Evolutionary conservation across 1,140 invertebrate species (phyloP).

Genomic region (Megathymus violae): DNA sequence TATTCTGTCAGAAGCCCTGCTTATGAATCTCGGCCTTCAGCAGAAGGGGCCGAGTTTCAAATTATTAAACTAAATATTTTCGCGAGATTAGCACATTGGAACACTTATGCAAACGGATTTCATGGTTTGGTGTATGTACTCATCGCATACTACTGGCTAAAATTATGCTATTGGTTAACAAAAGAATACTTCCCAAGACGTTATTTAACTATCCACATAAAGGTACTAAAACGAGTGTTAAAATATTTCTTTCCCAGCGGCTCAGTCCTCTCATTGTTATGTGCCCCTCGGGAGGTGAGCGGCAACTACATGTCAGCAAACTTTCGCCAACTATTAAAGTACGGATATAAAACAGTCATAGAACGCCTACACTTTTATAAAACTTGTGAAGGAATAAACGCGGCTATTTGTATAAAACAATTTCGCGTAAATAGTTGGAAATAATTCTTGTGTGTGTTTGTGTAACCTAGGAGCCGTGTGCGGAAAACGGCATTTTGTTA

Average conservation of each 20-base stretch:
- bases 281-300: conserved; percentile 6
- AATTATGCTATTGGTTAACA: too few relatives aligned
- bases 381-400: background rate
- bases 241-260: conserved; percentile 8
- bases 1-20: too few relatives aligned
- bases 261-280: conserved; percentile 20
- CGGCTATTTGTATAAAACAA: conserved; percentile 10
- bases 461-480: background rate
- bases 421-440: conserved; percentile 26
- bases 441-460: conserved; percentile 48
- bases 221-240: conserved; percentile 28
- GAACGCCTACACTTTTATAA: conserved; percentile 6
- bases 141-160: too few relatives aligned
- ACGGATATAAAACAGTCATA: conserved; percentile 24
- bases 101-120: too few relatives aligned
- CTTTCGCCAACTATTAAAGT: conserved; percentile 31
- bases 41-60: too few relatives aligned
- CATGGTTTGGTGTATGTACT: too few relatives aligned
- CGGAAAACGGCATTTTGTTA: background rate
- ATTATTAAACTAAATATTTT: too few relatives aligned
- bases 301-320: conserved; percentile 17
- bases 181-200: conserved; percentile 22
- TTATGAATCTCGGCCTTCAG: too few relatives aligned
- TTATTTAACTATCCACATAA: conserved; percentile 20
- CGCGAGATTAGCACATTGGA: too few relatives aligned